These are phyloP conservation scores for Cheumatopsyche charites DNA, from an alignment of 1,140 invertebrate species.

Conservation along the genomic window DNA sequence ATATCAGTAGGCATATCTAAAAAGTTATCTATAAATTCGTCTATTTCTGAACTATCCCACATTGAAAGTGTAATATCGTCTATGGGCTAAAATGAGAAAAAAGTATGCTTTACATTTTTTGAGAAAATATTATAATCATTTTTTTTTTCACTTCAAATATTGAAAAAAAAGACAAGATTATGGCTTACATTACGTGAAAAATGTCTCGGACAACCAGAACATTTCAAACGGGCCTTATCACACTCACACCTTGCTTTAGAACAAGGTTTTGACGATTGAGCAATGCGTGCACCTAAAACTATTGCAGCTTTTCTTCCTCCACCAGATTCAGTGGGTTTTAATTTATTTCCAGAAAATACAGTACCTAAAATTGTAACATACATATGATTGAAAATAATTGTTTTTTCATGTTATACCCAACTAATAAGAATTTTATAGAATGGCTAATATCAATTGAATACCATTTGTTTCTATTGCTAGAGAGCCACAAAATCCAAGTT, in stretches of 20 bases:
- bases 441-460: constrained; percentile 47
- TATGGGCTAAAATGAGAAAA: constrained; percentile 44
- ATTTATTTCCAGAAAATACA: constrained; percentile 55
- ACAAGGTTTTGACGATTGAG: constrained; percentile 47
- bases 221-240: constrained; percentile 52
- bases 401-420: too few species aligned
- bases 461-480: constrained; percentile 85
- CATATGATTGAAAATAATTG: constrained; percentile 1
- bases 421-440: too few species aligned
- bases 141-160: constrained; percentile 9
- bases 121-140: too few species aligned
- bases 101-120: too few species aligned
- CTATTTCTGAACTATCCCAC: constrained; percentile 46
- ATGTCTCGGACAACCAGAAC: constrained; percentile 52
- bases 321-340: constrained; percentile 51
- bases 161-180: constrained; percentile 2
- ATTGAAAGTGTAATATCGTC: constrained; percentile 41
- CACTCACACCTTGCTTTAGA: constrained; percentile 55
- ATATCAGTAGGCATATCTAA: constrained; percentile 38
- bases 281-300: constrained; percentile 52
- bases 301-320: constrained; percentile 53
- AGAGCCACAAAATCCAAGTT: constrained; percentile 78
- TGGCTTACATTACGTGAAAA: constrained; percentile 20
- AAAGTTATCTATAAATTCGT: constrained; percentile 46
- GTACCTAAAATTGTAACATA: constrained; percentile 50